Percentiles rank a stretch among this genome's conserved stretches.
These are phyloP conservation scores for Pseudopodoces humilis DNA, from an alignment of 2,113 vertebrate genomes.

Conservation along the genomic window DNA sequence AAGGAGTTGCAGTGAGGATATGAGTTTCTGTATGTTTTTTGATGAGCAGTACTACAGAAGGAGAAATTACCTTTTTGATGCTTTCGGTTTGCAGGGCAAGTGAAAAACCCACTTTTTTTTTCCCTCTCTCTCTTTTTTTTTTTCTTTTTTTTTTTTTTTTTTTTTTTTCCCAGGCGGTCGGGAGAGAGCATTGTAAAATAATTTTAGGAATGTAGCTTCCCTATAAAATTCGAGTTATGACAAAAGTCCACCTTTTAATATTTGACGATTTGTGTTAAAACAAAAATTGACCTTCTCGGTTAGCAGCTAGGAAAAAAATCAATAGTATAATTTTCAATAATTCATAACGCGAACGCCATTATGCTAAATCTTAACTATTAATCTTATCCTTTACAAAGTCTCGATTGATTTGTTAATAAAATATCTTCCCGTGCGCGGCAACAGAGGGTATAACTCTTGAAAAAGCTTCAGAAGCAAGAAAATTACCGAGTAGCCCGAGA, in stretches of 20 bases:
- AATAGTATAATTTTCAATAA: conserved; percentile 84
- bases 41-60: conserved; percentile 43
- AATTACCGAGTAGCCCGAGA: conserved; percentile 82
- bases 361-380: conserved; percentile 84
- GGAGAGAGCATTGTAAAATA: conserved; percentile 51
- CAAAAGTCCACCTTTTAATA: conserved; percentile 76
- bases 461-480: conserved; percentile 83
- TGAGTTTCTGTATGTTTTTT: conserved; percentile 46
- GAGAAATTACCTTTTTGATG: conserved; percentile 43
- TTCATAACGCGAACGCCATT: conserved; percentile 81
- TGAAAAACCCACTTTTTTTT: neutral
- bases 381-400: conserved; percentile 87
- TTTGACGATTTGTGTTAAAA: conserved; percentile 81
- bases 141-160: neutral
- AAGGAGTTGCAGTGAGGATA: conserved; percentile 54
- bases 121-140: neutral
- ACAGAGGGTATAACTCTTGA: conserved; percentile 84
- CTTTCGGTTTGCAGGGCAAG: conserved; percentile 50
- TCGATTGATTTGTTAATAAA: conserved; percentile 88
- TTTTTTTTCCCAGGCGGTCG: neutral
- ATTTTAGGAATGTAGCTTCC: conserved; percentile 67
- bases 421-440: conserved; percentile 79
- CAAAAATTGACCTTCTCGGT: conserved; percentile 81
- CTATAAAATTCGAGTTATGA: conserved; percentile 72
- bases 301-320: conserved; percentile 73